Conservation (phyloP, 2,113 vertebrate species). For the Nesoenas mayeri region DNA sequence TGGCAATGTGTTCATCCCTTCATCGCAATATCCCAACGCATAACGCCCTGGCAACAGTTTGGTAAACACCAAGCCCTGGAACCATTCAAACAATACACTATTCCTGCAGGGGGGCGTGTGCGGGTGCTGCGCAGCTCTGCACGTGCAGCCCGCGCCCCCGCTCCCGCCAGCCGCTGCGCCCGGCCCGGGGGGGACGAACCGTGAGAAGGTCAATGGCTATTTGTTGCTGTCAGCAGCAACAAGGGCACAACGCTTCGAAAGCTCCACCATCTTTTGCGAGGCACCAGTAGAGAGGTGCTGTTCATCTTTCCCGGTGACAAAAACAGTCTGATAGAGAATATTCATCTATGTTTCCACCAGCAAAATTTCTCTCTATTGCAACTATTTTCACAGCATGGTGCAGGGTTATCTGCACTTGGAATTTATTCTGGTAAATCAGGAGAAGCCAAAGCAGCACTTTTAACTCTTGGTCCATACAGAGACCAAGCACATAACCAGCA, state of each 20-base stretch:
- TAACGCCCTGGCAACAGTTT: not conserved
- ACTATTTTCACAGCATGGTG: not conserved
- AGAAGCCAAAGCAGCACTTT: not conserved
- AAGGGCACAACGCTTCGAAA: not conserved
- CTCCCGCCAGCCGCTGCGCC: not conserved
- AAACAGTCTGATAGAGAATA: not conserved
- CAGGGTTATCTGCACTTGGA: not conserved
- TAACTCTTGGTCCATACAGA: not conserved
- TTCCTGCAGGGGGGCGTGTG: constrained; percentile 15
- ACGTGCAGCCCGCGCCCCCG: not conserved
- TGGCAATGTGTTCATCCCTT: constrained; percentile 22
- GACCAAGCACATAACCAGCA: rapidly evolving
- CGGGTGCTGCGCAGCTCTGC: not conserved
- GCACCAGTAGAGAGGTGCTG: not conserved
- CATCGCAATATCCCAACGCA: constrained; percentile 17
- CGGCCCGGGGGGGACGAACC: too few relatives aligned
- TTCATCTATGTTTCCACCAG: not conserved
- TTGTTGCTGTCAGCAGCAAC: not conserved
- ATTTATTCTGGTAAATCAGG: not conserved
- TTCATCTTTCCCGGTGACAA: not conserved
- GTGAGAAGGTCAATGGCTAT: not conserved
- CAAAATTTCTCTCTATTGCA: not conserved
- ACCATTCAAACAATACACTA: not conserved
- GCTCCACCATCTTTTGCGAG: not conserved
- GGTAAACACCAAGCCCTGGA: constrained; percentile 36